Conservation (phyloP, 2,113 vertebrate species). For the Tachysurus vachellii region DNA sequence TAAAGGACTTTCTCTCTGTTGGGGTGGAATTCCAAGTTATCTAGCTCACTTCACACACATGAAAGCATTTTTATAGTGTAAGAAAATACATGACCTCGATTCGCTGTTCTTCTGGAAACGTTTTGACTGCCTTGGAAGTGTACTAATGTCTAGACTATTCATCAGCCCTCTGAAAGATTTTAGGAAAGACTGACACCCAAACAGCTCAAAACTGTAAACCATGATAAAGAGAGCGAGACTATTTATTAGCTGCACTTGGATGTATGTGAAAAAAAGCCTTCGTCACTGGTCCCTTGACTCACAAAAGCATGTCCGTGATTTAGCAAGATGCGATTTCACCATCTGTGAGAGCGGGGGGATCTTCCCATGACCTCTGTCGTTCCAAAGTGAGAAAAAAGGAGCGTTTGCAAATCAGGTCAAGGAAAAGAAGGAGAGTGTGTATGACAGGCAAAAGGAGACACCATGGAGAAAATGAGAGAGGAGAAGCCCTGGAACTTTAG, state of each 20-base stretch:
- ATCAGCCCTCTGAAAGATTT: conserved; percentile 13
- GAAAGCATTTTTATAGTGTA: conserved; percentile 9
- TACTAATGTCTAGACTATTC: conserved; percentile 16
- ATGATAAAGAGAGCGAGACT: conserved; percentile 29
- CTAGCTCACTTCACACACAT: conserved; percentile 7
- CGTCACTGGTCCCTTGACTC: conserved; percentile 36
- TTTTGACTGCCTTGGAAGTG: conserved; percentile 11
- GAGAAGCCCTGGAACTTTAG: neutral
- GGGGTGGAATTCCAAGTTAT: neutral
- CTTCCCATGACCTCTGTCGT: conserved; percentile 70
- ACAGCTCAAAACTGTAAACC: conserved; percentile 37
- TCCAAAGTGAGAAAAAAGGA: conserved; percentile 36
- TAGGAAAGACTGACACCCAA: conserved; percentile 8
- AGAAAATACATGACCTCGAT: neutral
- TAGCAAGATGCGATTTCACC: conserved; percentile 62
- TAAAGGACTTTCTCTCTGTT: neutral
- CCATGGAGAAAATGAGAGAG: conserved; percentile 27
- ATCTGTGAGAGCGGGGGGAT: conserved; percentile 52
- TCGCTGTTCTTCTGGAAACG: neutral
- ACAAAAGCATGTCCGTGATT: conserved; percentile 56
- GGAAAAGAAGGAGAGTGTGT: neutral
- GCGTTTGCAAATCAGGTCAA: conserved; percentile 28
- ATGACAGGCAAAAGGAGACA: neutral
- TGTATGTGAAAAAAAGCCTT: conserved; percentile 51
- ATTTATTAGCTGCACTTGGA: conserved; percentile 53